These are phyloP conservation scores for Heliornis fulica DNA, from an alignment of 2,113 vertebrate species.

Conservation along the genomic window DNA sequence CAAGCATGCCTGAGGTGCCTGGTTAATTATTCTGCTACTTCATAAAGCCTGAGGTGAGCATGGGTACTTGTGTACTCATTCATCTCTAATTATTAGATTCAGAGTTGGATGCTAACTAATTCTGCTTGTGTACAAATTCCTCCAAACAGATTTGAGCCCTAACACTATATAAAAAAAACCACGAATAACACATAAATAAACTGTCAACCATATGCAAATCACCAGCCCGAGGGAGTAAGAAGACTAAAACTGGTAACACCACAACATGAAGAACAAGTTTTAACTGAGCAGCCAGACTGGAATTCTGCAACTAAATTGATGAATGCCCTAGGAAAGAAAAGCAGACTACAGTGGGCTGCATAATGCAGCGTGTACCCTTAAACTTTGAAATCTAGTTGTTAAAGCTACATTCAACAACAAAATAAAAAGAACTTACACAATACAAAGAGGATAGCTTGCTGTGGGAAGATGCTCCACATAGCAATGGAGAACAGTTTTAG, in stretches of 20 bases:
- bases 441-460: background rate
- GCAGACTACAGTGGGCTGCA: background rate
- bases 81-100: conserved; percentile 51
- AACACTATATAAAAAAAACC: background rate
- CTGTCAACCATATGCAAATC: conserved; percentile 13
- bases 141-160: conserved; percentile 17
- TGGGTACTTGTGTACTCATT: conserved; percentile 19
- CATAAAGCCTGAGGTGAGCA: conserved; percentile 31
- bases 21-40: conserved; percentile 58
- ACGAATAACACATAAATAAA: conserved; percentile 11
- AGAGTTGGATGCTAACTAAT: conserved; percentile 23
- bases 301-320: conserved; percentile 9
- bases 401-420: background rate
- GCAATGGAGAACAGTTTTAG: background rate
- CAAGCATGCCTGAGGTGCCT: conserved; percentile 15
- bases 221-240: background rate
- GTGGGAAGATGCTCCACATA: rapidly evolving
- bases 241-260: background rate
- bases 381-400: background rate
- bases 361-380: background rate
- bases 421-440: background rate
- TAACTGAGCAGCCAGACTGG: background rate
- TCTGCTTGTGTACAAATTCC: background rate
- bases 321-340: background rate
- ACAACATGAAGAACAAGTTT: background rate